Evolutionary conservation across 2,888 invertebrate species (phyloP).

Genomic region (Eristalinus sepulchralis): DNA sequence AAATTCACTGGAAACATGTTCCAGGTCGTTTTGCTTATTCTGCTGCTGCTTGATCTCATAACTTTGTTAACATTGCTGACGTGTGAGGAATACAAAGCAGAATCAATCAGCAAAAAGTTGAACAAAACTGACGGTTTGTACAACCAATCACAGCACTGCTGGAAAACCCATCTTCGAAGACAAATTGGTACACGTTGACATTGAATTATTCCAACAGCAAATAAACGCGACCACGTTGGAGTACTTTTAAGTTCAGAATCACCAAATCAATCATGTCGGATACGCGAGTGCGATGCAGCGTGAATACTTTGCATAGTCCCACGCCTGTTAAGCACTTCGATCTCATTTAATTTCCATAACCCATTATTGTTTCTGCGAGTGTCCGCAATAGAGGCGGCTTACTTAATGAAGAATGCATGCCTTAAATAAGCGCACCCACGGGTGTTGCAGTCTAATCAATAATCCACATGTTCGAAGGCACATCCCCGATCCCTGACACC

Average conservation of each 20-base stretch:
- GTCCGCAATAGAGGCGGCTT: neutral
- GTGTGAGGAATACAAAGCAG: no score
- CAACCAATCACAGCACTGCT: no score
- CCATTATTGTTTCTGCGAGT: neutral
- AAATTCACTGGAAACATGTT: no score
- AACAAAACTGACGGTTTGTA: no score
- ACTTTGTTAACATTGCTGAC: no score
- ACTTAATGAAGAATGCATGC: neutral
- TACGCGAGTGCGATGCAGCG: neutral
- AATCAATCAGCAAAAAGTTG: no score
- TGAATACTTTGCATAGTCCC: neutral
- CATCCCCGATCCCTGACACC: neutral
- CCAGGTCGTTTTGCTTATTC: no score
- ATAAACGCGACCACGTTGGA: no score
- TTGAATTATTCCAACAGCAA: no score
- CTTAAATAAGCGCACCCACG: neutral
- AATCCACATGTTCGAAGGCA: neutral
- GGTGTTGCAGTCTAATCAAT: neutral
- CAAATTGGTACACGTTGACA: no score
- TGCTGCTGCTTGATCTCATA: no score
- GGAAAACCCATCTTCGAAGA: no score
- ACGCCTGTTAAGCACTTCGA: neutral
- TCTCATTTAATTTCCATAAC: neutral
- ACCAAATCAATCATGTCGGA: neutral
- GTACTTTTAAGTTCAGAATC: neutral